Evolutionary conservation across 2,797 vertebrate genomes (phyloP).

Genomic region (Selene dorsalis): DNA sequence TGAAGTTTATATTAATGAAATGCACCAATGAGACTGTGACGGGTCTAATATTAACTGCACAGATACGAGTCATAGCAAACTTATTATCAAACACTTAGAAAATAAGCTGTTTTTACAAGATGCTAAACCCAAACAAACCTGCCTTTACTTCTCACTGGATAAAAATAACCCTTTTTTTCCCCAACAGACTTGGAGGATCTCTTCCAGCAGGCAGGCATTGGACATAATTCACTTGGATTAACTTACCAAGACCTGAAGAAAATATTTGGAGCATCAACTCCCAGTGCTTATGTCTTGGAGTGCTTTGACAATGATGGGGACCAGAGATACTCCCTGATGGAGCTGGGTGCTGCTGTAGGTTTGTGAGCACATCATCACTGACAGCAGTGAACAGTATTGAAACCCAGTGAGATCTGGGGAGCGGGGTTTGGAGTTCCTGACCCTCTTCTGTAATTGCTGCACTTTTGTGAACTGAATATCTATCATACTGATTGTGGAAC

Average conservation of each 20-base stretch:
- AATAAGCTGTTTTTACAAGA: not conserved
- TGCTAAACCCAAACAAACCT: not conserved
- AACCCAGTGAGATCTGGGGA: slow-evolving; percentile 51
- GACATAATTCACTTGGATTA: slow-evolving; percentile 55
- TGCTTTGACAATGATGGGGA: slow-evolving; percentile 79
- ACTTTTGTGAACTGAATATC: slow-evolving; percentile 79
- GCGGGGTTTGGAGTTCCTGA: slow-evolving; percentile 3
- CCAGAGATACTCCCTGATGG: slow-evolving; percentile 75
- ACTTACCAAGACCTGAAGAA: slow-evolving; percentile 71
- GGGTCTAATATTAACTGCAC: not conserved
- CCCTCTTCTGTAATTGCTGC: slow-evolving; percentile 73
- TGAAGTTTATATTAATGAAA: too few species aligned
- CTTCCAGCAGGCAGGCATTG: slow-evolving; percentile 53
- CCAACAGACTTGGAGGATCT: slow-evolving; percentile 77
- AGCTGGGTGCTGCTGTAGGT: slow-evolving; percentile 77
- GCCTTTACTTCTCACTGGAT: not conserved
- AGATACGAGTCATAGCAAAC: not conserved
- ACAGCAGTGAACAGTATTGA: slow-evolving; percentile 75
- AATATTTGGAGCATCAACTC: slow-evolving; percentile 65
- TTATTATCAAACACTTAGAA: not conserved
- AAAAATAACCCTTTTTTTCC: not conserved
- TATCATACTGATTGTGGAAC: slow-evolving; percentile 70
- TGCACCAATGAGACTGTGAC: too few species aligned
- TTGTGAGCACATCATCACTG: slow-evolving; percentile 68
- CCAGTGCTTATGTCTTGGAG: slow-evolving; percentile 56